These are phyloP conservation scores for Villa cingulata DNA, from an alignment of 2,888 invertebrate species.

Conservation along the genomic window DNA sequence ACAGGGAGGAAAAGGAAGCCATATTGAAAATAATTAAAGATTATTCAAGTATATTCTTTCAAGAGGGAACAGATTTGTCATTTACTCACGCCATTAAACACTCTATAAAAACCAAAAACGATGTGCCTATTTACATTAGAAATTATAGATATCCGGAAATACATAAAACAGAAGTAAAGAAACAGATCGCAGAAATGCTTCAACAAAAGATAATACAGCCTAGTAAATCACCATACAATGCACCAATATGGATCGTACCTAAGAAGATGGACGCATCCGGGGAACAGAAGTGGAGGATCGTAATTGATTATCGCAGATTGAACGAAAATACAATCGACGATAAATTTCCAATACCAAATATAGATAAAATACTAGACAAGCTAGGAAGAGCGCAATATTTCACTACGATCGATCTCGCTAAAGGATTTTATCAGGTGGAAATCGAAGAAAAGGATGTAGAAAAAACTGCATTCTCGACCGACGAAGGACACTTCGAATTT, in stretches of 20 bases:
- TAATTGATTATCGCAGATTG: too few species aligned
- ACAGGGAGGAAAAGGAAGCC: too few species aligned
- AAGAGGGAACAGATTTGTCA: too few species aligned
- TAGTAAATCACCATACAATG: conserved; percentile 1
- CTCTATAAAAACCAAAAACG: conserved; percentile 10
- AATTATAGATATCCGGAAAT: conserved; percentile 1
- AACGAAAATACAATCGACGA: conserved; percentile 11
- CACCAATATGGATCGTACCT: conserved; percentile 5
- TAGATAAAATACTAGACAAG: conserved; percentile 22
- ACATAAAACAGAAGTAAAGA: not conserved
- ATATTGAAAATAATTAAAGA: too few species aligned
- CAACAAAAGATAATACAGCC: conserved; percentile 5
- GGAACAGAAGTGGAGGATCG: conserved; percentile 7
- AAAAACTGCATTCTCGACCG: conserved; percentile 20
- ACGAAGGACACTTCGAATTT: conserved; percentile 2
- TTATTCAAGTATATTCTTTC: too few species aligned
- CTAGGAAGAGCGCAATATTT: conserved; percentile 21
- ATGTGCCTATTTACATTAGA: conserved; percentile 12
- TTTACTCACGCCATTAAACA: too few species aligned
- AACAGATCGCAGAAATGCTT: not conserved
- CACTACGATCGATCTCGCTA: conserved; percentile 19
- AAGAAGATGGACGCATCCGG: conserved; percentile 1
- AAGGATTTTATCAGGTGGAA: conserved; percentile 11
- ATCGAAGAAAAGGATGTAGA: conserved; percentile 15
- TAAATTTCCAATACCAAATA: conserved; percentile 17